Percentiles rank a stretch among this genome's conserved stretches.
phyloP scores from a whole-genome alignment of 2,888 invertebrate species.

The Deroplatys truncata region DNA sequence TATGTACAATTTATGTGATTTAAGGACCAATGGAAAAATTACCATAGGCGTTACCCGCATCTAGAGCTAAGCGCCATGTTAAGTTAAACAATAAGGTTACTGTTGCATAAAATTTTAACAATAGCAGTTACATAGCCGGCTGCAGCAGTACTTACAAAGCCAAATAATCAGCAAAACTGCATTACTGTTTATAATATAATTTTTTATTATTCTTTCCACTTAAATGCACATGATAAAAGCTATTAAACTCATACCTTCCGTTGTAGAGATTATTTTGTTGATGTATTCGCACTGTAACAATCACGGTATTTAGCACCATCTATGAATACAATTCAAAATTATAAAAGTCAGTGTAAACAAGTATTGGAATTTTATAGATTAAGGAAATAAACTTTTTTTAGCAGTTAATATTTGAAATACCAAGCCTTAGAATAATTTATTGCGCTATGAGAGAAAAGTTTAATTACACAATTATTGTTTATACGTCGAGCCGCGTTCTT shows the following conservation, averaged over 20 bases:
- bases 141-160: neutral
- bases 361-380: neutral
- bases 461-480: neutral
- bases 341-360: neutral
- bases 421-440: too few species aligned
- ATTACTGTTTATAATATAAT: neutral
- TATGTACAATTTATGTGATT: neutral
- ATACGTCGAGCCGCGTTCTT: neutral
- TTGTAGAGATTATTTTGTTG: constrained; percentile 24
- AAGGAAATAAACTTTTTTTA: neutral
- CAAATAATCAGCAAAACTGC: neutral
- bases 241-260: neutral
- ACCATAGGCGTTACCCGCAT: constrained; percentile 21
- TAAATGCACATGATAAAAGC: neutral
- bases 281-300: constrained; percentile 27
- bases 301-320: constrained; percentile 20
- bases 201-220: neutral
- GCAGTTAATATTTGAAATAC: too few species aligned
- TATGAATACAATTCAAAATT: constrained; percentile 4
- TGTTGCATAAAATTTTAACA: constrained; percentile 23
- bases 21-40: neutral
- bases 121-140: constrained; percentile 13
- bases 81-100: constrained; percentile 22
- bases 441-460: too few species aligned
- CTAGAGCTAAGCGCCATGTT: constrained; percentile 21